Base-by-base conservation (phyloP, 1,140 invertebrate genomes). In the Aleiodes sp. region DNA sequence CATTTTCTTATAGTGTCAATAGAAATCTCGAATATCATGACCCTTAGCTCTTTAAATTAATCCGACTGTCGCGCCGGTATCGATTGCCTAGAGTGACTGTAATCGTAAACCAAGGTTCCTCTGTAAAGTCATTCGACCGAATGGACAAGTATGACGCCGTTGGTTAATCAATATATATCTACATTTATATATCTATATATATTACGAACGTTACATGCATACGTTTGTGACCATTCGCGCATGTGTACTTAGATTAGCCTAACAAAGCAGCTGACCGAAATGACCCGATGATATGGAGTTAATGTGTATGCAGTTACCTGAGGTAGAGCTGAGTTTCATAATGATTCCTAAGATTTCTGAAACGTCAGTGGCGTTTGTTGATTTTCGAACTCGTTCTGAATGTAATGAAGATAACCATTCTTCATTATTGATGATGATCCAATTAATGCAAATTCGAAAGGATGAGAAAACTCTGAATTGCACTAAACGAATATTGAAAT, bases 241-340 rank as follows among this genome's bases (percentile, higher is more conserved):
- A 31, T 59, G 56, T 59, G 56, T 59, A 59, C 28, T 26, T 28
- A 59, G 56, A 59, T 31, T 59, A 59, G 31, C 28, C 28, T 52
- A 52, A 52, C 46, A 52, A 52, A 52, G 46, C 46, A 24, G 26
- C 46, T 52, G 46, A 52, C 46, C 46, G 46, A 52, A 52, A 52
- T 24, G 46, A 52, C 46, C 46, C 12, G 16, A 52, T 52, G 19
- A 52, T 21, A 10, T 24, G 9, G 46, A 24, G 19, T 9, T 24
- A 52, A 52, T 52, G 46, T 16, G 26, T 24, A 52, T 52, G 21
- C 9, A 24, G 19, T 52, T 21, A 6, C 2, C 21, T 16, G 19
- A 24, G 4, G 19, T 9, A 26, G 4, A 21, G 9, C 26, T 24
- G n/a, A n/a, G n/a, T n/a, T n/a, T n/a, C n/a, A n/a, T n/a, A n/a